Base-by-base conservation (phyloP, 37 sponge, comb jelly and placozoan species). In the Spongilla lacustris region DNA sequence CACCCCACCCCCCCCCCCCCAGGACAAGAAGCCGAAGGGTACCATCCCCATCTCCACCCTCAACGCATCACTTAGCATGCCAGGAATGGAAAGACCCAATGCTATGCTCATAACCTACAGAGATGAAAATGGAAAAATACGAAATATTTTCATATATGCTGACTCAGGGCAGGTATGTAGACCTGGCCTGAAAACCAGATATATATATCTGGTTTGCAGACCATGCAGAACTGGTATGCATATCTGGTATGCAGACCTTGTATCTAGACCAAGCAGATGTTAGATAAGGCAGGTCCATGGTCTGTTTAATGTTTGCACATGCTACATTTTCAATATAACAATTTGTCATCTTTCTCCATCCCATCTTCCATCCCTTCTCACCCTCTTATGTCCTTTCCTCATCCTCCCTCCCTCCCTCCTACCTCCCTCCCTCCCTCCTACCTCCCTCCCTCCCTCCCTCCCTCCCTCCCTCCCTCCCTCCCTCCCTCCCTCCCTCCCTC, bases 131-230 rank as follows among this genome's bases (percentile, higher is more conserved):
- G 85, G 83, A 71, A 91, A 94, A 25, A 88, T 86, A 6, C 75
- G 95, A 78, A 91, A 91, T 68, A 73, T 90, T 0, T 94, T 91
- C 85, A 89, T 91, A 6, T 91, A 94, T 80, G 84, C 95, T 30
- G 89, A 94, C 31, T 76, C 32, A 50, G 89, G 88, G 58, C 78
- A 88, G 81, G 95, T 94, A 50, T 31, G 32, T 25, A 37, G 4
- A 48, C 19, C 0, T 35, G 29, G 68, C 6, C 41, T 6, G 3
- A 6, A 6, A 6, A 41, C 41, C 41, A 9, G 41, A 41, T 41
- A 41, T 6, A 41, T 41, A 41, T 3, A 6, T 6, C 41, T 41
- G 41, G 41, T 3, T 3, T 6, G 6, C 6, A 6, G 41, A 41
- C 3, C 41, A 41, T 41, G 6, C 6, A 6, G 41, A 14, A 8